These are phyloP conservation scores for Aphis gossypii DNA, from an alignment of 1,140 invertebrate species.

Conservation along the genomic window DNA sequence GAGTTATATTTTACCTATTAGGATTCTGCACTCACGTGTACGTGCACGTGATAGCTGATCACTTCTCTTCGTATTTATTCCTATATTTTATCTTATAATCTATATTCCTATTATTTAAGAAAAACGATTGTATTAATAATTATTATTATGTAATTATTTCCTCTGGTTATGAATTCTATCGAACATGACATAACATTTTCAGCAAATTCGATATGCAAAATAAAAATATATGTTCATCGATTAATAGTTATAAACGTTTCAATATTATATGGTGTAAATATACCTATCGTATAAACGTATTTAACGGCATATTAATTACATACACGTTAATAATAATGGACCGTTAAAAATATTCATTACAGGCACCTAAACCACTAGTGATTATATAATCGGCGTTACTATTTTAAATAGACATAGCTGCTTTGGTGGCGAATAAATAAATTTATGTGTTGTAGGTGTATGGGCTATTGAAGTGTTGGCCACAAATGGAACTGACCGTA, in stretches of 20 bases:
- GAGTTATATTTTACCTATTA: too few relatives aligned
- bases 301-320: background rate
- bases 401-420: too few relatives aligned
- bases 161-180: background rate
- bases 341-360: background rate
- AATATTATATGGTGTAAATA: background rate
- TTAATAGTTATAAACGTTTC: background rate
- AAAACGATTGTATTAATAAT: background rate
- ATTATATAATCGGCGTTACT: background rate
- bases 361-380: background rate
- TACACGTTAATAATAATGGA: background rate
- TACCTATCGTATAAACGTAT: too few relatives aligned
- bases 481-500: background rate
- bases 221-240: background rate
- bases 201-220: background rate
- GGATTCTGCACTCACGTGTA: too few relatives aligned
- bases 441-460: background rate
- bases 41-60: background rate
- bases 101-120: background rate
- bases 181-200: background rate
- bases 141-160: background rate
- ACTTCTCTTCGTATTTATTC: background rate
- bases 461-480: background rate
- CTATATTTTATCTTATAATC: background rate
- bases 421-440: background rate